Evolutionary conservation across 2,113 vertebrate genomes (phyloP).

Genomic region (Macaca fascicularis): DNA sequence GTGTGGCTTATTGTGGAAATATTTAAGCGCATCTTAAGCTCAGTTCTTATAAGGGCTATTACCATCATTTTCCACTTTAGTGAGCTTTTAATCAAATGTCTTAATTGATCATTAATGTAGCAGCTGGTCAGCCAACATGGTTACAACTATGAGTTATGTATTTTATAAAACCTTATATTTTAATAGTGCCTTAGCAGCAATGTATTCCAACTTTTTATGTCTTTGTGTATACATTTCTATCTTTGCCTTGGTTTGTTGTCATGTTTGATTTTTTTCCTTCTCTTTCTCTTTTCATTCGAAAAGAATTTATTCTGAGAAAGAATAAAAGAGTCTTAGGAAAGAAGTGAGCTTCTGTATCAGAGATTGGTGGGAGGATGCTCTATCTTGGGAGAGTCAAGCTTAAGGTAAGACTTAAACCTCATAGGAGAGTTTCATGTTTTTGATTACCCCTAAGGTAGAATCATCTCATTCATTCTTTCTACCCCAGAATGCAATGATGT

Average conservation of each 20-base stretch:
- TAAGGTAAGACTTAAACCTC: slow-evolving; percentile 28
- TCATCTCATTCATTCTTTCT: not conserved
- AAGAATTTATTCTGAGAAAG: slow-evolving; percentile 12
- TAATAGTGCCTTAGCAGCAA: not conserved
- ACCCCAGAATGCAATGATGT: not conserved
- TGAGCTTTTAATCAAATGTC: not conserved
- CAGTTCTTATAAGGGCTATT: not conserved
- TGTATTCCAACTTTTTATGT: not conserved
- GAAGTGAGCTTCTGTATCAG: not conserved
- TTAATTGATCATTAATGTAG: slow-evolving; percentile 12
- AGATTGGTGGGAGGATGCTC: not conserved
- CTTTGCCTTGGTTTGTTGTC: not conserved
- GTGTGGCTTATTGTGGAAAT: not conserved
- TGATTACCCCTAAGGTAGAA: not conserved
- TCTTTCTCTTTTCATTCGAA: not conserved
- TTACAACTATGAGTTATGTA: not conserved
- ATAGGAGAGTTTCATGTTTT: slow-evolving; percentile 6
- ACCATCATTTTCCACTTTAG: not conserved
- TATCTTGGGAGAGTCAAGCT: not conserved
- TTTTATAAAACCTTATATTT: slow-evolving; percentile 29
- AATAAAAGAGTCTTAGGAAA: not conserved
- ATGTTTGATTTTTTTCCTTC: not conserved
- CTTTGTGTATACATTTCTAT: not conserved
- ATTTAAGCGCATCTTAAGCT: not conserved
- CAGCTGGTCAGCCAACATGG: not conserved